These are phyloP conservation scores for Axinella damicornis DNA, from an alignment of 37 sponge, comb jelly and placozoan species.

Conservation along the genomic window DNA sequence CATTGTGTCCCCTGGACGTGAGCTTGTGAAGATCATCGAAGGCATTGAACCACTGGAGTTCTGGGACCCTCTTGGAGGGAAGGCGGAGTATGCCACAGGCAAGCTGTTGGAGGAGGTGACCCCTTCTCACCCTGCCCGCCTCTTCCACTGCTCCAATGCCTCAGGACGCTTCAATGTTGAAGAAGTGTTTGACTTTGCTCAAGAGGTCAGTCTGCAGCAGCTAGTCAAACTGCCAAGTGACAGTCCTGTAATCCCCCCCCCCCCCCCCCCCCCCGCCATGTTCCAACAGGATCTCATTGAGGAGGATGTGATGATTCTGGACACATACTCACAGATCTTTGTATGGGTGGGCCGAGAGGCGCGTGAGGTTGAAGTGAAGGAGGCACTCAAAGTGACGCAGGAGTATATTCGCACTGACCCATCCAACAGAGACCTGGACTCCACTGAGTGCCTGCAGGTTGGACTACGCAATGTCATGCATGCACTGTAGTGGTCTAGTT, in stretches of 20 bases:
- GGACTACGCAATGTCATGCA: too few species aligned
- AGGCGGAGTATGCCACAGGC: slow-evolving; percentile 78
- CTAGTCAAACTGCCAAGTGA: too few species aligned
- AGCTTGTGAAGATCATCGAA: slow-evolving; percentile 80
- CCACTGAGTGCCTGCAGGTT: slow-evolving; percentile 68
- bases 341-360: slow-evolving; percentile 95
- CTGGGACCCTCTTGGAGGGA: slow-evolving; percentile 94
- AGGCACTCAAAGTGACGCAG: slow-evolving; percentile 74
- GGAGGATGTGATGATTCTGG: slow-evolving; percentile 97
- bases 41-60: slow-evolving; percentile 86
- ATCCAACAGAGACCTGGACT: slow-evolving; percentile 77
- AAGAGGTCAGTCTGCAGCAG: slow-evolving; percentile 71
- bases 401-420: slow-evolving; percentile 90
- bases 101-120: slow-evolving; percentile 53
- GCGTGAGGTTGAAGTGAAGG: slow-evolving; percentile 86
- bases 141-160: slow-evolving; percentile 97
- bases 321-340: slow-evolving; percentile 87
- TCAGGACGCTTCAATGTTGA: slow-evolving; percentile 89
- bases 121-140: slow-evolving; percentile 80
- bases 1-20: slow-evolving; percentile 72
- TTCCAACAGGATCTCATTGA: slow-evolving; percentile 78
- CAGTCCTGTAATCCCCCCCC: too few species aligned
- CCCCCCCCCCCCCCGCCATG: too few species aligned
- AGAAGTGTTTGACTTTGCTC: slow-evolving; percentile 94
- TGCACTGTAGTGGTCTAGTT: too few species aligned